phyloP scores from a whole-genome alignment of 2,113 vertebrate species.

The Baryphthengus martii region DNA sequence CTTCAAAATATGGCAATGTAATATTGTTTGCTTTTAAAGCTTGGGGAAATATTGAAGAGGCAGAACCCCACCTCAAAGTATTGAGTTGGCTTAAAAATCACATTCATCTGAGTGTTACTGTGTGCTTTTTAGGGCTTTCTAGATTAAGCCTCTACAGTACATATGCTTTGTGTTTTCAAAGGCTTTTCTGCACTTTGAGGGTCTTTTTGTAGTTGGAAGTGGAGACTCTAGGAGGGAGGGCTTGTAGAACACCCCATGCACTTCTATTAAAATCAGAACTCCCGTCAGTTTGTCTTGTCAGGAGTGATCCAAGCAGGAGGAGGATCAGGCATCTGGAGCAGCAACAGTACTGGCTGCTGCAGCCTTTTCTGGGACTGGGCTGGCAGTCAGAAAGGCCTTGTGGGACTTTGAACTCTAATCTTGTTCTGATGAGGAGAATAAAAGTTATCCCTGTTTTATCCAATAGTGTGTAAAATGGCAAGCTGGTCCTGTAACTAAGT shows the following conservation, averaged over 20 bases:
- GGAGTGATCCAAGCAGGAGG: not conserved
- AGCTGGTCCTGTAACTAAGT: not conserved
- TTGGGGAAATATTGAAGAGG: not conserved
- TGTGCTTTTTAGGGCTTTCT: not conserved
- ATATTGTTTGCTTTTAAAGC: not conserved
- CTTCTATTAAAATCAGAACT: not conserved
- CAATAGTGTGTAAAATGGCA: accelerated
- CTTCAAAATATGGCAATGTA: not conserved
- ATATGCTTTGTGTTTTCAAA: not conserved
- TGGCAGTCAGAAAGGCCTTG: not conserved
- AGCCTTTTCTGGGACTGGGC: not conserved
- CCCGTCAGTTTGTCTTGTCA: not conserved
- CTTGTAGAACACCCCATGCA: not conserved
- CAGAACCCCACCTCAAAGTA: not conserved
- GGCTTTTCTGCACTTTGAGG: not conserved
- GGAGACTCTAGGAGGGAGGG: not conserved
- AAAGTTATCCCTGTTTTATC: not conserved
- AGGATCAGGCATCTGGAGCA: not conserved
- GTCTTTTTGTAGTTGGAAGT: not conserved
- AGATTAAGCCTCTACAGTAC: not conserved
- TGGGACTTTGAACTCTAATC: not conserved
- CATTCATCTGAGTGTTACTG: not conserved
- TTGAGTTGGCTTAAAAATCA: not conserved
- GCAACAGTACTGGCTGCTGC: not conserved
- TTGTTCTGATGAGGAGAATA: not conserved